Evolutionary conservation across 2,888 invertebrate species (phyloP).

Genomic region (Micoletzkya japonica): DNA sequence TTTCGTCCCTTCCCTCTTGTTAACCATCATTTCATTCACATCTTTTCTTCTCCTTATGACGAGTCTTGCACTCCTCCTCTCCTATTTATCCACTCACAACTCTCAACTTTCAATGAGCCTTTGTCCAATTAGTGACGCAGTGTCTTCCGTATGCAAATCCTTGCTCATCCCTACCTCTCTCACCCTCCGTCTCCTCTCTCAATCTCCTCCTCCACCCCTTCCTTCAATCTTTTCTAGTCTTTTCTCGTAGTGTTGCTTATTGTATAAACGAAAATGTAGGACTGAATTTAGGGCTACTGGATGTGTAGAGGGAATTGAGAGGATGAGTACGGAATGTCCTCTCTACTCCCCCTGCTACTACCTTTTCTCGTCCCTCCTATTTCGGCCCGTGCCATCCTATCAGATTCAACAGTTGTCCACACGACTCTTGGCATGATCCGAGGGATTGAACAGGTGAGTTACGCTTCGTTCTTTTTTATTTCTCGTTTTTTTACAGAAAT

Average conservation of each 20-base stretch:
- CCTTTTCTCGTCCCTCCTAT: conserved; percentile 7
- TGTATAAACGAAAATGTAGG: no score
- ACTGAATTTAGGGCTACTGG: no score
- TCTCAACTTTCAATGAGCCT: neutral
- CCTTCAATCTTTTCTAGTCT: conserved; percentile 2
- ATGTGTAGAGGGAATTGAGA: no score
- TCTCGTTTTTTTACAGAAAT: conserved; percentile 35
- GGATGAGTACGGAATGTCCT: conserved; percentile 5
- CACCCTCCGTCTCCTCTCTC: conserved; percentile 6
- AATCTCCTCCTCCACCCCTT: conserved; percentile 6
- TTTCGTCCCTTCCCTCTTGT: conserved; percentile 21
- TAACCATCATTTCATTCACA: conserved; percentile 11
- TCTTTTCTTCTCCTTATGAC: conserved; percentile 22
- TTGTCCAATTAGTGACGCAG: neutral
- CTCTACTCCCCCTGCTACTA: neutral
- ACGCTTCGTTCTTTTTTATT: conserved; percentile 20
- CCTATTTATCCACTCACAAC: neutral
- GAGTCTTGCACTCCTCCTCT: neutral
- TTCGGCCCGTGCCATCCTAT: conserved; percentile 31
- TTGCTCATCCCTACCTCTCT: neutral
- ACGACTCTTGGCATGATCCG: conserved; percentile 43
- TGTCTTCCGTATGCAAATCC: neutral
- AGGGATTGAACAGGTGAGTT: conserved; percentile 39
- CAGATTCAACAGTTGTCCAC: conserved; percentile 40
- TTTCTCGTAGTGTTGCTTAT: no score